Conservation (phyloP, 2,113 vertebrate genomes). For the Jacana jacana region DNA sequence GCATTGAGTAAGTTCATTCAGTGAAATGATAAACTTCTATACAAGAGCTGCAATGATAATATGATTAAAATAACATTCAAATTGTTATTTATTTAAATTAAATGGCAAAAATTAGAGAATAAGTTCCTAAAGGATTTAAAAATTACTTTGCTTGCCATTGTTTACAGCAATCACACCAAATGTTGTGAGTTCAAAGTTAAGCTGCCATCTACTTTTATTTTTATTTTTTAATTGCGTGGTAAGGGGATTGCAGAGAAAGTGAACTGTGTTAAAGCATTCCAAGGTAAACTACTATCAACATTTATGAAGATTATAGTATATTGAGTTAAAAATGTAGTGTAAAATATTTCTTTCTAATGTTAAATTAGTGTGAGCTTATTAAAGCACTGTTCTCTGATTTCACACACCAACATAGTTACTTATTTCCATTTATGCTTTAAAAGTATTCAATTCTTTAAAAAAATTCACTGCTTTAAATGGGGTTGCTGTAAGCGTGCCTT, state of each 20-base stretch:
- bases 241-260: neutral
- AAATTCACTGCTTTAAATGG: neutral
- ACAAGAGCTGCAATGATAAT: neutral
- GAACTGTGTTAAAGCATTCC: neutral
- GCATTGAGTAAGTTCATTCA: conserved; percentile 28
- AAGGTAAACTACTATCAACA: neutral
- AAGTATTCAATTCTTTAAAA: neutral
- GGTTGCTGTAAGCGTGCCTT: neutral
- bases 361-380: neutral
- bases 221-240: neutral
- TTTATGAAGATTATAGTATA: neutral
- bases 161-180: neutral
- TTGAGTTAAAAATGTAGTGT: neutral
- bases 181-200: neutral
- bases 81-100: neutral
- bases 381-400: neutral
- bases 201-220: neutral
- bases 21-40: neutral
- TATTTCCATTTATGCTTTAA: neutral
- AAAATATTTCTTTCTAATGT: neutral
- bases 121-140: neutral
- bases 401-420: neutral
- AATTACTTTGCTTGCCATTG: neutral
- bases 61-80: neutral
- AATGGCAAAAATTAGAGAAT: neutral